phyloP scores from a whole-genome alignment of 2,113 vertebrate genomes.

The Dendropsophus ebraccatus region DNA sequence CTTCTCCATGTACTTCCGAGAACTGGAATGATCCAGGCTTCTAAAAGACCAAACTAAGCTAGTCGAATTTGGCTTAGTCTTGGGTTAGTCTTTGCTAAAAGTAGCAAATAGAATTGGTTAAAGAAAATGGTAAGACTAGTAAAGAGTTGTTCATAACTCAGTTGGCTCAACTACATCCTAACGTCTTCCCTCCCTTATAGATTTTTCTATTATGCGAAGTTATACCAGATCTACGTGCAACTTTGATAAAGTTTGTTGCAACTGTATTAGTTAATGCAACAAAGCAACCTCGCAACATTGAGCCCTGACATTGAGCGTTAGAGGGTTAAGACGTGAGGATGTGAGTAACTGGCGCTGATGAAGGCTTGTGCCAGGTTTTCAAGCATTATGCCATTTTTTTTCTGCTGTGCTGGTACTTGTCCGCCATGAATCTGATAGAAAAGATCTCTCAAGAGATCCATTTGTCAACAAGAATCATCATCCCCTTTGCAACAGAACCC shows the following conservation, averaged over 20 bases:
- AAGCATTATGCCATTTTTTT: constrained; percentile 35
- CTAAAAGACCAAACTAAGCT: too few relatives aligned
- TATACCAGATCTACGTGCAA: background rate
- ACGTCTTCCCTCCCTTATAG: too few relatives aligned
- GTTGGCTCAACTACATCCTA: background rate
- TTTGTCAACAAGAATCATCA: constrained; percentile 68
- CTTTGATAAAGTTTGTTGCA: background rate
- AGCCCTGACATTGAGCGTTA: constrained; percentile 24
- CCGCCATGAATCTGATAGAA: constrained; percentile 62
- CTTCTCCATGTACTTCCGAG: too few relatives aligned
- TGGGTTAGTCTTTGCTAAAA: too few relatives aligned
- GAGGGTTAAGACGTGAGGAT: constrained; percentile 22
- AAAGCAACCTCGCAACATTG: background rate
- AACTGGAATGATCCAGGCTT: too few relatives aligned
- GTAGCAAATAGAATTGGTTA: too few relatives aligned
- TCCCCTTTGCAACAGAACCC: constrained; percentile 63
- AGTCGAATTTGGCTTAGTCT: too few relatives aligned
- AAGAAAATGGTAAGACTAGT: too few relatives aligned
- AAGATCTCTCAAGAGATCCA: constrained; percentile 64
- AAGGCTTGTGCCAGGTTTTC: constrained; percentile 22
- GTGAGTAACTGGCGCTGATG: constrained; percentile 11
- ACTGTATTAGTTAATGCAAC: background rate
- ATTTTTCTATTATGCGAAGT: background rate
- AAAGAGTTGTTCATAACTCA: too few relatives aligned
- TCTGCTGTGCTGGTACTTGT: constrained; percentile 55